A percentile compares a stretch with the other conserved stretches of the same genome.
phyloP scores from a whole-genome alignment of 2,797 vertebrate genomes.

The Parauchenoglanis ngamensis region DNA sequence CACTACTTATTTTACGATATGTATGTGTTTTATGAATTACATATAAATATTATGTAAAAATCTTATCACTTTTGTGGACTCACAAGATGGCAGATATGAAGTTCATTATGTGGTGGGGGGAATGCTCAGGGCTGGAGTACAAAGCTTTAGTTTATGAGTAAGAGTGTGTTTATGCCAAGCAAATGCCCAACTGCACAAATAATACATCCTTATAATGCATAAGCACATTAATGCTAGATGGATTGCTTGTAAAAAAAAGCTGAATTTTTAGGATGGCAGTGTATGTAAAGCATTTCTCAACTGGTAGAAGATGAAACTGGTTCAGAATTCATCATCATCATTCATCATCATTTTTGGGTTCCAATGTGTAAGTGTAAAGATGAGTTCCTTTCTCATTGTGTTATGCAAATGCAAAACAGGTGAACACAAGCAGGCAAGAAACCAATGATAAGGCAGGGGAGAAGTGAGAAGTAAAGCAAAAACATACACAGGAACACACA shows the following conservation, averaged over 20 bases:
- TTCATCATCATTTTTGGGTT: background rate
- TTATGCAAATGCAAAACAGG: background rate
- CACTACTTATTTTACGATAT: too few species aligned
- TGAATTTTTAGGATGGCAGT: background rate
- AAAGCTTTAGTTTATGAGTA: background rate
- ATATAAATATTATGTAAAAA: too few species aligned
- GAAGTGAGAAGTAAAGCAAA: too few species aligned
- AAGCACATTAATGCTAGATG: background rate
- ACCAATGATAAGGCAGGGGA: background rate
- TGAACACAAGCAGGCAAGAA: background rate
- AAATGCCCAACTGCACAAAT: background rate
- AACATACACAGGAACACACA: too few species aligned
- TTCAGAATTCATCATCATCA: background rate
- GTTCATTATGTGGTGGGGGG: background rate
- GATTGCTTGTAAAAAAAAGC: background rate
- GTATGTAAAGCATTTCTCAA: background rate
- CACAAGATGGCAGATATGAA: constrained; percentile 22
- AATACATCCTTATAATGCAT: background rate
- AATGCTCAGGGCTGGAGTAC: background rate
- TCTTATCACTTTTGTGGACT: background rate
- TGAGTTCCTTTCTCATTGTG: background rate
- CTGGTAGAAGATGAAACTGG: background rate
- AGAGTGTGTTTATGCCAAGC: background rate
- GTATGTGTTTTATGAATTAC: too few species aligned
- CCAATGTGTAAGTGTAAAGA: background rate